Evolutionary conservation across 2,113 vertebrate genomes (phyloP).

Genomic region (Platichthys stellatus): DNA sequence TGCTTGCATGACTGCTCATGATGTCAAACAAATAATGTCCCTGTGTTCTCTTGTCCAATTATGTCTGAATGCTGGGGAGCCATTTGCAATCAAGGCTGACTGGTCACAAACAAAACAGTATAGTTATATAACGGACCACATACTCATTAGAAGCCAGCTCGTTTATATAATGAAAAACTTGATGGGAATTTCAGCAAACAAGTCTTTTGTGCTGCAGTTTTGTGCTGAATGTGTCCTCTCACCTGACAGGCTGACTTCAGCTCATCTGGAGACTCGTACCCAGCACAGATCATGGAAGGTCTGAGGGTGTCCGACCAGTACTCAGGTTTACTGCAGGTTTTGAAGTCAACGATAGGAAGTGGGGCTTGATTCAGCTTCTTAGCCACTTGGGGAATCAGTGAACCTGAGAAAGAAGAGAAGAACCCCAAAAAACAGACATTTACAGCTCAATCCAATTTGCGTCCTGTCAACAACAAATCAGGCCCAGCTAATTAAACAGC

Average conservation of each 20-base stretch:
- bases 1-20: conserved; percentile 27
- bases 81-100: conserved; percentile 59
- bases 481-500: no score
- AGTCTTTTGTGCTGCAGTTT: neutral
- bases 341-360: conserved; percentile 74
- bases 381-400: conserved; percentile 59
- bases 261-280: conserved; percentile 77
- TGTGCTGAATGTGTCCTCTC: conserved; percentile 10
- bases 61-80: conserved; percentile 14
- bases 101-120: conserved; percentile 65
- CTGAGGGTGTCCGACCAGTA: conserved; percentile 77
- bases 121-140: conserved; percentile 35
- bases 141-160: neutral
- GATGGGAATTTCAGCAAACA: neutral
- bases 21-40: conserved; percentile 14
- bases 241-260: conserved; percentile 82
- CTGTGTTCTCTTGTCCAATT: conserved; percentile 42
- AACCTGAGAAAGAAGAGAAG: conserved; percentile 42
- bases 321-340: conserved; percentile 77
- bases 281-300: conserved; percentile 80
- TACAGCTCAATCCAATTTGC: no score
- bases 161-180: conserved; percentile 30
- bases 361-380: conserved; percentile 74
- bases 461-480: neutral
- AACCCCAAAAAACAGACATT: neutral